Evolutionary conservation across 2,888 invertebrate genomes (phyloP).

Genomic region (Actias luna): DNA sequence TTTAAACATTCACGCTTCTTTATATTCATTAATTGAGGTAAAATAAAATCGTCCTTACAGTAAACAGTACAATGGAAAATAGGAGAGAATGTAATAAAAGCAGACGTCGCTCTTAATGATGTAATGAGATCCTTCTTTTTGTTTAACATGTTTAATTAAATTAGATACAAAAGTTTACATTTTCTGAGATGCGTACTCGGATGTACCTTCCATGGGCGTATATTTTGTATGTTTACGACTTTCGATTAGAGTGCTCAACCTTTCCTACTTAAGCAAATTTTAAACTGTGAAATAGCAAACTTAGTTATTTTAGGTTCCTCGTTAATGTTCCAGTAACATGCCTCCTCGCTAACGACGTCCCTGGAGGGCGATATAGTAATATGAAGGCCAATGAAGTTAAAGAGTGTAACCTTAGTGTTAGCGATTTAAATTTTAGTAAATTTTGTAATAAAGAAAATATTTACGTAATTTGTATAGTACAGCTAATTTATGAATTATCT

Average conservation of each 20-base stretch:
- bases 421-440: too few relatives aligned
- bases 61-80: not conserved
- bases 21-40: not conserved
- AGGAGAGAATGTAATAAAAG: not conserved
- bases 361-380: not conserved
- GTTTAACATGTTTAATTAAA: not conserved
- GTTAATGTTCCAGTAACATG: slow-evolving; percentile 18
- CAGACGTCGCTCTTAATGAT: not conserved
- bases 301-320: slow-evolving; percentile 9
- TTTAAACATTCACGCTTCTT: not conserved
- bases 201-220: not conserved
- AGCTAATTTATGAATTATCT: too few relatives aligned
- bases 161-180: not conserved
- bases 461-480: not conserved
- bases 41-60: not conserved
- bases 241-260: not conserved
- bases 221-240: not conserved
- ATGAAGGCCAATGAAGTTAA: not conserved
- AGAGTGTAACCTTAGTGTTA: not conserved
- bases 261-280: not conserved
- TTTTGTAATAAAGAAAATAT: not conserved
- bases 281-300: not conserved
- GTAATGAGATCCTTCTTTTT: not conserved
- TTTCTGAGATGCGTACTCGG: not conserved
- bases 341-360: slow-evolving; percentile 5